Evolutionary conservation across 1,140 invertebrate genomes (phyloP).

Genomic region (Orussus abietinus): DNA sequence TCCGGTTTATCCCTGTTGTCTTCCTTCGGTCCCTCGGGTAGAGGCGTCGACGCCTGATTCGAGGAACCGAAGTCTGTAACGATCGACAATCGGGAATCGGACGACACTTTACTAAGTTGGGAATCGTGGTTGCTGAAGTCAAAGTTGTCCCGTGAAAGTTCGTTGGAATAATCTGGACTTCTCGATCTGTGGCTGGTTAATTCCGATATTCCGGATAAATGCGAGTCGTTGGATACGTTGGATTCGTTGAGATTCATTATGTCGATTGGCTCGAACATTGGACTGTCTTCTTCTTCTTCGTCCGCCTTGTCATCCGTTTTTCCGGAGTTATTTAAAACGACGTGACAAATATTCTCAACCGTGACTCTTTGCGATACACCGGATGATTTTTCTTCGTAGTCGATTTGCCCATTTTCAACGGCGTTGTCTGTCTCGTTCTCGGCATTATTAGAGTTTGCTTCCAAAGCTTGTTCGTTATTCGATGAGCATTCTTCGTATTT

Average conservation of each 20-base stretch:
- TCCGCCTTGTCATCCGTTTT: constrained; percentile 56
- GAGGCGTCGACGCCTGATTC: constrained; percentile 43
- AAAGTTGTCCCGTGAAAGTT: constrained; percentile 42
- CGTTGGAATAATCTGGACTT: constrained; percentile 43
- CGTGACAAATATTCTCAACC: no score
- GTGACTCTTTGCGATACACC: no score
- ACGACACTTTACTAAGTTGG: constrained; percentile 60
- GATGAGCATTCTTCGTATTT: constrained; percentile 16
- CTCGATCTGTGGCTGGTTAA: constrained; percentile 53
- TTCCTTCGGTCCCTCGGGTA: constrained; percentile 40
- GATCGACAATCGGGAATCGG: constrained; percentile 57
- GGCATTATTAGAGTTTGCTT: constrained; percentile 7
- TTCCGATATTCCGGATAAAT: constrained; percentile 60
- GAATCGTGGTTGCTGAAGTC: constrained; percentile 56
- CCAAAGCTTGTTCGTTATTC: constrained; percentile 12
- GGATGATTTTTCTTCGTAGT: constrained; percentile 16
- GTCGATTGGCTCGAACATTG: constrained; percentile 63
- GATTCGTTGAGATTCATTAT: constrained; percentile 49
- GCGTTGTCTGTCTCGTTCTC: constrained; percentile 14
- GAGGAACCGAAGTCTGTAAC: constrained; percentile 51
- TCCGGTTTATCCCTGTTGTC: constrained; percentile 47
- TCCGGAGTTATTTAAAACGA: constrained; percentile 36
- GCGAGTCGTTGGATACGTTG: constrained; percentile 55
- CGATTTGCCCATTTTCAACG: constrained; percentile 17
- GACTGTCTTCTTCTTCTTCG: constrained; percentile 64